Evolutionary conservation across 2,797 vertebrate genomes (phyloP).

Genomic region (Hippocampus kuda): DNA sequence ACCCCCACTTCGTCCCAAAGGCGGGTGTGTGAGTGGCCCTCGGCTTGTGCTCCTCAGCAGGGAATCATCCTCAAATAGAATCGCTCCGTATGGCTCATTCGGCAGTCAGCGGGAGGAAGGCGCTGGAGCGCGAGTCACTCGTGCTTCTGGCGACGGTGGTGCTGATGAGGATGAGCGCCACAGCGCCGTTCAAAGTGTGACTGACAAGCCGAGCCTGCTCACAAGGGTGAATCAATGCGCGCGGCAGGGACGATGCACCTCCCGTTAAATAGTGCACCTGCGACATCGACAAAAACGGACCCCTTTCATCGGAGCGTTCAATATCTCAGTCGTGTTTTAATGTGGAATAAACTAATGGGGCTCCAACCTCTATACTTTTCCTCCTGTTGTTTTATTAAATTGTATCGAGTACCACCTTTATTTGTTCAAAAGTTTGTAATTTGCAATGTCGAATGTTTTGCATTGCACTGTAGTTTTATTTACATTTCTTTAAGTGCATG

Average conservation of each 20-base stretch:
- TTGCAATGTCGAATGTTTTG: not conserved
- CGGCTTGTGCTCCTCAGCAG: conserved; percentile 23
- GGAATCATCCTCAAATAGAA: conserved; percentile 46
- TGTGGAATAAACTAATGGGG: no score
- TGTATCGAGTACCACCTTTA: not conserved
- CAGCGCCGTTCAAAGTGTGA: conserved; percentile 66
- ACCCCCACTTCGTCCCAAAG: not conserved
- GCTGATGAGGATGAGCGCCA: conserved; percentile 64
- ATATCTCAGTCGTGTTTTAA: not conserved
- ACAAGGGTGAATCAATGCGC: conserved; percentile 55
- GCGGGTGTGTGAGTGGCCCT: conserved; percentile 12
- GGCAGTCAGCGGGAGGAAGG: not conserved
- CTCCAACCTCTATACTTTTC: not conserved
- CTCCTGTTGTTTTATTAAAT: not conserved
- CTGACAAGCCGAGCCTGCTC: conserved; percentile 61
- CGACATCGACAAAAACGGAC: conserved; percentile 2
- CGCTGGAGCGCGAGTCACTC: not conserved
- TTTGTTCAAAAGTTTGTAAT: not conserved
- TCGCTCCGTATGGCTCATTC: conserved; percentile 17
- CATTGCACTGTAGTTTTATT: not conserved
- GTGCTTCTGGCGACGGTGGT: conserved; percentile 11
- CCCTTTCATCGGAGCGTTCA: no score
- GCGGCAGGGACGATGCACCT: conserved; percentile 18
- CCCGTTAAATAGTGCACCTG: conserved; percentile 54
- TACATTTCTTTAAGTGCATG: not conserved